Base-by-base conservation (phyloP, 2,797 vertebrate species). In the Sorex maritimensis region DNA sequence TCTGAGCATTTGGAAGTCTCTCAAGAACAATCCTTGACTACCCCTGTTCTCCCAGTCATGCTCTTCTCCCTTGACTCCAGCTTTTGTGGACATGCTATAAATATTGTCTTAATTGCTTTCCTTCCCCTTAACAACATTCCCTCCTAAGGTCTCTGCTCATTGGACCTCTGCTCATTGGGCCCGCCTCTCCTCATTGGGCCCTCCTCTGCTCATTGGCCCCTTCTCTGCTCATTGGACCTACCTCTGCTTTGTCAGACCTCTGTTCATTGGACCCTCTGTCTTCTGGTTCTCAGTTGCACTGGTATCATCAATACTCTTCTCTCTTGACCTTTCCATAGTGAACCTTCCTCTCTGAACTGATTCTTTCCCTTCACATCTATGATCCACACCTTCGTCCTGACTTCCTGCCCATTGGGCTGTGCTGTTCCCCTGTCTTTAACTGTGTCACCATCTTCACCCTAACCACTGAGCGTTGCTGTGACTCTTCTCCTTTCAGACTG, bases 51-150 rank as follows among this genome's bases (percentile, higher is more conserved):
- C 41, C 7, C 15, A 46, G 13, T 52, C 52, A 8, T 63, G 38
- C 61, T 88, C 55, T 65, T 19, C 68, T n/a, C 72, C n/a, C 28
- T 34, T 26, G 6, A 3, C 38, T 21, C 30, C 49, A 71, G 6
- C 21, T 38, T 90, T 79, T 41, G 30, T 4, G 49, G 77, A 28
- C 26, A 2, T 0, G 28, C 2, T 11, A 0, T 61, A 15, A 69
- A 0, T 2, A 1, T 13, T 1, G 8, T 14, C 21, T 1, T 30
- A 17, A 55, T 55, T 34, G 7, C 26, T 11, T 61, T 63, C 24
- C 24, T 0, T 2, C 38, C 15, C 4, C 38, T 81, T 24, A 41
- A 5, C 30, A 13, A 9, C 41, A 61, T 14, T 61, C 58, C 15
- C 58, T 61, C 49, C 49, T 19, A 61, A 61, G 58, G 58, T 14